Evolutionary conservation across 1,140 invertebrate species (phyloP), one percentile per base, ranked within the genome.

Genomic region (Zaprionus lachaisei): DNA sequence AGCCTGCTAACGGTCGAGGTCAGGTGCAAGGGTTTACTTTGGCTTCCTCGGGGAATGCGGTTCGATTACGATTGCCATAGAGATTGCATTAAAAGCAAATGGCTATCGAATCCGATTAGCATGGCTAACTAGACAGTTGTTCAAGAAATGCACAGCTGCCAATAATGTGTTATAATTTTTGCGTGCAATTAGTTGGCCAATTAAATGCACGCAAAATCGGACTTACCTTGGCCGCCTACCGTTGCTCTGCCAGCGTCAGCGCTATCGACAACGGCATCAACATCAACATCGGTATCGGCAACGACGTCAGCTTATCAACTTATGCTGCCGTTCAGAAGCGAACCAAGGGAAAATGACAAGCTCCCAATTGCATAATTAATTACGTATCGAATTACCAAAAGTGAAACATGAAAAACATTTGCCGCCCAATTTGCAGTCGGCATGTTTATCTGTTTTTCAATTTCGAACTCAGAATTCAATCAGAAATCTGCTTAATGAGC

Each of bases 181-280:
- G 37, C 37, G 34, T 44, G 38, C 55, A 47, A 70, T 64, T 64
- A 79, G 67, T 67, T 79, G 70, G 63, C 66, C 81, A 89, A 89
- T 90, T 84, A 81, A 79, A 56, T 81, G 75, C 84, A 87, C 84
- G 84, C 83, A 87, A 89, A 87, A 72, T 72, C 56, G 58, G 56
- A 69, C 26, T 55, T 64, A 81, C 81, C 79, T 92, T 86, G 83
- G 77, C 83, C 81, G 72, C 51, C 72, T 20, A 20, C 20, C 20
- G 20, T 20, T 20, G 20, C 20, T 20, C 20, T 20, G 20, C 20
- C 20, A 20, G 20, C 20, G 0, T 20, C 20, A 20, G 20, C 20
- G 20, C 20, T 14, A 51, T 20, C 47, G 47, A 20, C 47, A 51
- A 22, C 47, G 20, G 3, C 47, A 51, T 22, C 47, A 5, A 14